Conservation (phyloP, 2,888 invertebrate genomes). For the Metallyticus violacea region DNA sequence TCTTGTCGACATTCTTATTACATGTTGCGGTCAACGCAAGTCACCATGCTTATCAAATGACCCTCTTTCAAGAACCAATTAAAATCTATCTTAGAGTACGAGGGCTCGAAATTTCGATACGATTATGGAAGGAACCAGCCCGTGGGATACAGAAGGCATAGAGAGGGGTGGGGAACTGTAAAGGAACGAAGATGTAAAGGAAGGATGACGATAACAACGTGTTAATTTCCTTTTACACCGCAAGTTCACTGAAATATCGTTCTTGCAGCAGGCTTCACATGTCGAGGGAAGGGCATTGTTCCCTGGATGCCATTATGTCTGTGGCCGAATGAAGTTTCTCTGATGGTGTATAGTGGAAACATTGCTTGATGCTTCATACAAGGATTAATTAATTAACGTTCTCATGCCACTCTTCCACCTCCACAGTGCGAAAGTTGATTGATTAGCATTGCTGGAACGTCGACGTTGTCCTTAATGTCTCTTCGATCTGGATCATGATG, state of each 20-base stretch:
- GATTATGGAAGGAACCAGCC: neutral
- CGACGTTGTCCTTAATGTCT: neutral
- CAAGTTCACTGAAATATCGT: neutral
- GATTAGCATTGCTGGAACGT: neutral
- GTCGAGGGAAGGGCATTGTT: neutral
- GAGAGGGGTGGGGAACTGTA: neutral
- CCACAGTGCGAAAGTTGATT: neutral
- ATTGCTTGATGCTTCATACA: neutral
- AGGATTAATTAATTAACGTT: slow-evolving; percentile 1
- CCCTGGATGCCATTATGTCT: neutral
- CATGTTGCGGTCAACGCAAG: too few species aligned
- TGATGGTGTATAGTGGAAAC: neutral
- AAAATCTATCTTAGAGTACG: neutral
- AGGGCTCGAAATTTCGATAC: neutral
- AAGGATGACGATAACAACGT: neutral
- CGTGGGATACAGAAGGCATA: neutral
- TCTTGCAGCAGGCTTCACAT: neutral
- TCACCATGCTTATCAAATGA: too few species aligned
- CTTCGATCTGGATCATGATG: neutral
- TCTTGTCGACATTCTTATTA: too few species aligned
- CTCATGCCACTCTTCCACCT: neutral
- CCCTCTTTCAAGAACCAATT: too few species aligned
- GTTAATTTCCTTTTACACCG: neutral
- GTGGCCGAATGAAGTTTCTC: neutral
- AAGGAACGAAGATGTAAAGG: neutral